phyloP scores from a whole-genome alignment of 2,113 vertebrate genomes.

The Rhegmatorhina hoffmannsi region DNA sequence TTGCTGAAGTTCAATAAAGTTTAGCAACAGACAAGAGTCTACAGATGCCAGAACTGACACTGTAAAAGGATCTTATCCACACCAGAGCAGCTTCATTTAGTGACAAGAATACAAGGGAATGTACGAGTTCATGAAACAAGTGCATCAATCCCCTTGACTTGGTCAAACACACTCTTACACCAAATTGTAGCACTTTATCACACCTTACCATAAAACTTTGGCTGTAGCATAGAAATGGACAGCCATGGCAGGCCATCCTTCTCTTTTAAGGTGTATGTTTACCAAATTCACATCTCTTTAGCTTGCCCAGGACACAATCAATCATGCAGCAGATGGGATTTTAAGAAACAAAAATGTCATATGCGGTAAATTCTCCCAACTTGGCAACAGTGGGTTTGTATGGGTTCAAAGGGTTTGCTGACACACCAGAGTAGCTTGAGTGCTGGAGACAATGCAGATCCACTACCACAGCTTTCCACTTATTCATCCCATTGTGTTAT shows the following conservation, averaged over 20 bases:
- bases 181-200: not conserved
- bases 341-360: not conserved
- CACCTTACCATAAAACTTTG: not conserved
- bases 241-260: not conserved
- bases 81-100: not conserved
- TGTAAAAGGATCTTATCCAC: not conserved
- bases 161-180: not conserved
- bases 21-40: not conserved
- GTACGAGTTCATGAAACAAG: not conserved
- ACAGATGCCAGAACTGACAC: not conserved
- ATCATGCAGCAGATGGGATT: not conserved
- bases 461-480: not conserved
- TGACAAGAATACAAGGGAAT: not conserved
- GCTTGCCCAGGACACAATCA: not conserved
- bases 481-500: rapidly evolving
- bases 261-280: not conserved
- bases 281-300: not conserved
- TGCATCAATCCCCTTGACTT: not conserved
- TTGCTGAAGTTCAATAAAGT: not conserved
- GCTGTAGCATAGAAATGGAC: not conserved
- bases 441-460: not conserved
- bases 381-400: not conserved
- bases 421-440: not conserved
- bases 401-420: not conserved
- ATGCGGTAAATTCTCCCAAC: not conserved